Evolutionary conservation across 2,113 vertebrate species (phyloP).

Genomic region (Puffinus mauretanicus): DNA sequence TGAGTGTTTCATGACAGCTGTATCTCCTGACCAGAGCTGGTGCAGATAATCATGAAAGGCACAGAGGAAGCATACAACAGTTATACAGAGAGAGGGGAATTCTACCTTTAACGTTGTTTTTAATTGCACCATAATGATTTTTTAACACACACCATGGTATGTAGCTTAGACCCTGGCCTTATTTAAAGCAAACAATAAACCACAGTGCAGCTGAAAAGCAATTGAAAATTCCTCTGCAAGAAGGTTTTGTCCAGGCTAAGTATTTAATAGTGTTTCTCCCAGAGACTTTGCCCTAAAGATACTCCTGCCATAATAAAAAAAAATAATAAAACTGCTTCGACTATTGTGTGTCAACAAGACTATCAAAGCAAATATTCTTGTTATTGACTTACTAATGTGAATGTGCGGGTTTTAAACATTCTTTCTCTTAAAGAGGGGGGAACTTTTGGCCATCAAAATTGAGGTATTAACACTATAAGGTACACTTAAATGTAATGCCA

Average conservation of each 20-base stretch:
- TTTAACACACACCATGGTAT: constrained; percentile 70
- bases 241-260: constrained; percentile 65
- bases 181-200: constrained; percentile 76
- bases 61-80: constrained; percentile 15
- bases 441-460: background rate
- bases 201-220: constrained; percentile 68
- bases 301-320: constrained; percentile 46
- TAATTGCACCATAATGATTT: constrained; percentile 80
- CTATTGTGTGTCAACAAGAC: background rate
- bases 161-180: constrained; percentile 57
- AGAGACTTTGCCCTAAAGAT: constrained; percentile 57
- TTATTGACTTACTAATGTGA: background rate
- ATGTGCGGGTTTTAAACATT: background rate
- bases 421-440: background rate
- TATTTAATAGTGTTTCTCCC: constrained; percentile 61
- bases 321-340: constrained; percentile 7
- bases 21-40: constrained; percentile 68
- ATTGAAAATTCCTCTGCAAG: constrained; percentile 65
- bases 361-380: constrained; percentile 24
- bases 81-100: constrained; percentile 37
- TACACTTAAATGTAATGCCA: background rate
- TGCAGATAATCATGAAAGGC: constrained; percentile 65
- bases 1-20: constrained; percentile 80
- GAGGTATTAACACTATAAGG: background rate
- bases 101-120: constrained; percentile 64